A percentile compares a stretch with the other conserved stretches of the same genome.
Evolutionary conservation across 2,888 invertebrate genomes (phyloP).

Genomic region (Dicroscelio sp.): DNA sequence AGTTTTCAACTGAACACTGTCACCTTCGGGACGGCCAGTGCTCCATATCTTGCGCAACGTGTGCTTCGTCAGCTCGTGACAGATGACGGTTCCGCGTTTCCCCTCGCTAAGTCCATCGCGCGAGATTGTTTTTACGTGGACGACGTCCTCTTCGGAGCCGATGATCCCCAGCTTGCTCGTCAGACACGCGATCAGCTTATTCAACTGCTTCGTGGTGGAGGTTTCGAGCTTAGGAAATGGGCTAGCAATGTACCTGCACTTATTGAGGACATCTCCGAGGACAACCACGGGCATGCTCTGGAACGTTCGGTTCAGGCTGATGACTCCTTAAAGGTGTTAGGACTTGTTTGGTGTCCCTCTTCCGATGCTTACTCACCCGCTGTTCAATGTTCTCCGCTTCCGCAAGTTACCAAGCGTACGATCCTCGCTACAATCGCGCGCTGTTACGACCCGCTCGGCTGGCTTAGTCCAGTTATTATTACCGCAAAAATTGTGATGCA

Average conservation of each 20-base stretch:
- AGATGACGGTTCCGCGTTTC: conserved; percentile 11
- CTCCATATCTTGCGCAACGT: not conserved
- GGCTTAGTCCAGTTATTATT: conserved; percentile 14
- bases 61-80: not conserved
- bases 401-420: not conserved
- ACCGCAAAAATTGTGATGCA: conserved; percentile 43
- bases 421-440: not conserved
- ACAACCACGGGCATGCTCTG: not conserved
- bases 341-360: too few relatives aligned
- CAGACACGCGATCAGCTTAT: conserved; percentile 13
- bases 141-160: conserved; percentile 43
- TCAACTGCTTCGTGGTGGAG: not conserved
- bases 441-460: conserved; percentile 29
- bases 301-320: too few relatives aligned
- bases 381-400: too few relatives aligned
- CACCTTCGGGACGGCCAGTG: conserved; percentile 1
- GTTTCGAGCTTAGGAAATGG: conserved; percentile 64
- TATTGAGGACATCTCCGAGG: not conserved
- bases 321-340: not conserved
- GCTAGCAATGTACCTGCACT: conserved; percentile 24
- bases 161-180: not conserved
- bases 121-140: conserved; percentile 27
- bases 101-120: not conserved
- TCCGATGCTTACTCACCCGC: too few relatives aligned
- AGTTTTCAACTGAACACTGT: not conserved